Conservation (phyloP, 35 echinoderm and acorn worm genomes). For the Acanthaster planci region DNA sequence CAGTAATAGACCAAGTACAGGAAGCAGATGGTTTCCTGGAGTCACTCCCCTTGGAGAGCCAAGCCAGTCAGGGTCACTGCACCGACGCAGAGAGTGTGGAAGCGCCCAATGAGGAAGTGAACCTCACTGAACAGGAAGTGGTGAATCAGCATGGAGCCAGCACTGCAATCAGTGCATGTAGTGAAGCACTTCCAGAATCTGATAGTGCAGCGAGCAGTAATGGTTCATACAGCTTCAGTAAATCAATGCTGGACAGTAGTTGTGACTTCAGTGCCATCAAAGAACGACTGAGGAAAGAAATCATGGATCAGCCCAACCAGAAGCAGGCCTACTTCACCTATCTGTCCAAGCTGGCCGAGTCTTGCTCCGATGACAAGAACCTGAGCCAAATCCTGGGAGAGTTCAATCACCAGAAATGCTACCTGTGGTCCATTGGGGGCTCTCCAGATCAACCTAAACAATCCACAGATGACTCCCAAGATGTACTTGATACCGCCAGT, state of each 20-base stretch:
- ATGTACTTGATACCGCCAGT: slow-evolving; percentile 25
- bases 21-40: slow-evolving; percentile 21
- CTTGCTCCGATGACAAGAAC: slow-evolving; percentile 63
- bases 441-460: slow-evolving; percentile 11
- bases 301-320: slow-evolving; percentile 21
- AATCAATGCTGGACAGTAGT: not conserved
- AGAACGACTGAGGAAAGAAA: not conserved
- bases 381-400: slow-evolving; percentile 61
- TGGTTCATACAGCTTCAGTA: not conserved
- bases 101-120: slow-evolving; percentile 15
- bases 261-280: slow-evolving; percentile 1
- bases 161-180: not conserved
- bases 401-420: slow-evolving; percentile 79
- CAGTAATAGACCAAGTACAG: not conserved
- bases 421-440: slow-evolving; percentile 76
- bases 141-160: not conserved
- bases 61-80: not conserved
- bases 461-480: slow-evolving; percentile 31
- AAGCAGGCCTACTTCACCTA: slow-evolving; percentile 75
- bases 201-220: not conserved
- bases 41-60: not conserved
- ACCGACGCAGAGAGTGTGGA: not conserved
- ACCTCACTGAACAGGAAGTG: not conserved
- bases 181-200: not conserved
- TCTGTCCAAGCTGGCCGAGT: slow-evolving; percentile 66